phyloP scores from a whole-genome alignment of 1,140 invertebrate species.

The Cataglyphis hispanica region DNA sequence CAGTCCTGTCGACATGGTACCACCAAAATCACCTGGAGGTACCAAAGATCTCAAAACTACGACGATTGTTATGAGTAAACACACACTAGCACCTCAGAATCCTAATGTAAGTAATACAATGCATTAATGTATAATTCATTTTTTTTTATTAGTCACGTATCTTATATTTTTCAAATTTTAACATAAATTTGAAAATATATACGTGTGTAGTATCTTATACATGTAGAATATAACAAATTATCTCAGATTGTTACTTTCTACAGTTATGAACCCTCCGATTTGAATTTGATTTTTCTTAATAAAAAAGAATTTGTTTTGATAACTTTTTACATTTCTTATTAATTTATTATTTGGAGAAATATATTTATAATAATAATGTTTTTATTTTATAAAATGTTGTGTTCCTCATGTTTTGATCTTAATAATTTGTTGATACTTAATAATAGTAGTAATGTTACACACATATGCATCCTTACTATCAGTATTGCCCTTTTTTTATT shows the following conservation, averaged over 20 bases:
- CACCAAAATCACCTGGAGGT: constrained; percentile 92
- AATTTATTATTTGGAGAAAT: not conserved
- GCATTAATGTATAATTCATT: constrained; percentile 16
- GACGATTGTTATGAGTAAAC: constrained; percentile 97
- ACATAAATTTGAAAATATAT: constrained; percentile 1
- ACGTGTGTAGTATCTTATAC: not conserved
- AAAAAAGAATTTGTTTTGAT: no score
- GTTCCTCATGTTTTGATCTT: constrained; percentile 21
- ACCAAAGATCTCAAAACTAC: constrained; percentile 95
- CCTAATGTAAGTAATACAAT: constrained; percentile 86
- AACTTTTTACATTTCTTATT: not conserved
- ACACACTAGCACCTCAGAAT: constrained; percentile 91
- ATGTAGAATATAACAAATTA: not conserved
- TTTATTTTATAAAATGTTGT: constrained; percentile 11
- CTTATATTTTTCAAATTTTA: constrained; percentile 21
- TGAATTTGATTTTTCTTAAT: not conserved
- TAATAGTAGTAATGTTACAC: not conserved
- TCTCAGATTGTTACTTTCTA: not conserved
- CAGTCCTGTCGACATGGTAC: constrained; percentile 87
- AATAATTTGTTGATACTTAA: constrained; percentile 1
- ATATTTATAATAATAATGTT: not conserved
- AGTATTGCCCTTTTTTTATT: not conserved
- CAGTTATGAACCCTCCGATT: not conserved
- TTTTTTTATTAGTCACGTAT: constrained; percentile 30
- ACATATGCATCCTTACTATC: not conserved